Base-by-base conservation (phyloP, 2,113 vertebrate species). In the Clarias gariepinus region DNA sequence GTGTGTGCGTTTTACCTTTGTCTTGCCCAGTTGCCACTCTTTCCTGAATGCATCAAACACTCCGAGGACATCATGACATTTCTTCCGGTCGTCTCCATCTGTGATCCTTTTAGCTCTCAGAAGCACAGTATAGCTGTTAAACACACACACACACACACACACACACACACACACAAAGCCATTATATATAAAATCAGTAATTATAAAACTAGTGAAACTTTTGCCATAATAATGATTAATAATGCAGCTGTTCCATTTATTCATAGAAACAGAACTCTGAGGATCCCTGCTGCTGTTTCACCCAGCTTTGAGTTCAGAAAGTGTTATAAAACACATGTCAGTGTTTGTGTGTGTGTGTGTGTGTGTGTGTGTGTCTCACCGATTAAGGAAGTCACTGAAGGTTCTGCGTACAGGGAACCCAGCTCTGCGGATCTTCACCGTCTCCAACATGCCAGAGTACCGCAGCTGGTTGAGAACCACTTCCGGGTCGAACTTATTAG, bases 401-500 rank as follows among this genome's bases (percentile, higher is more conserved):
- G 95, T 94, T 88, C 96, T 94, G 3, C 97, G 95, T 9, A 98
- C 94, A 3, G 97, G 97, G 88, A 97, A 98, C 25, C 97, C 97
- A 60, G 97, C 97, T 85, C 95, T 95, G 3, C 97, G 95, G 90
- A 98, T 96, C 91, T 97, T 97, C 87, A 98, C 97, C 0, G 97
- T 98, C 92, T 98, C 97, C 91, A 98, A 90, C 97, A 98, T 98
- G 83, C 97, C 97, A 0, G 97, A 98, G 87, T 98, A 98, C 21
- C 94, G 93, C 74, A 98, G 89, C 93, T 98, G 97, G 89, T 98
- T 98, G 61, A 97, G 94, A 87, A 98, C 97, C 74, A 98, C 94
- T 4, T 95, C 95, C 5, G 95, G 94, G 89, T 94, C 95, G 90
- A 98, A 98, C 89, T 92, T 94, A 90, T 95, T 94, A 0, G 97